phyloP scores from a whole-genome alignment of 2,888 invertebrate genomes.

The Smittia aterrima region DNA sequence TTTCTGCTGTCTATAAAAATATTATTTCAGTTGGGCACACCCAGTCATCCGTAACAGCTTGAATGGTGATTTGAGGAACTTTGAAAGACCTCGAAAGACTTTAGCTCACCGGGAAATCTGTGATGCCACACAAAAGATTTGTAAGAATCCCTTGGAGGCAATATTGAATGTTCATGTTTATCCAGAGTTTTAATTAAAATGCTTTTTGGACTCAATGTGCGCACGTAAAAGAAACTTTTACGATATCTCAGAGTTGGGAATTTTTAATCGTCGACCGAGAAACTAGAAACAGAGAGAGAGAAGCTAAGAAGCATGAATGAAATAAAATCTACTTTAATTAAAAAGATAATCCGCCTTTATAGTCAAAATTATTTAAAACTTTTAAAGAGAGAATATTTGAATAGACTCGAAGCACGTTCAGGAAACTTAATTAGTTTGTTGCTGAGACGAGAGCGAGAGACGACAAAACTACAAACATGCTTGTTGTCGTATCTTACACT shows the following conservation, averaged over 20 bases:
- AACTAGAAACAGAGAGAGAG: neutral
- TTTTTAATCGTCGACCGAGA: conserved; percentile 4
- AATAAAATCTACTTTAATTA: conserved; percentile 36
- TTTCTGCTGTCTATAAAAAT: conserved; percentile 4
- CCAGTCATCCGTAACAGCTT: neutral
- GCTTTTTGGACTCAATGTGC: neutral
- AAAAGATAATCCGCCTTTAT: conserved; percentile 41
- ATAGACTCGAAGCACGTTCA: conserved; percentile 34
- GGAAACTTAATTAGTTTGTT: conserved; percentile 36
- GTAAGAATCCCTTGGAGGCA: neutral
- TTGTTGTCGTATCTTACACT: neutral
- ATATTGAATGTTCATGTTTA: conserved; percentile 7
- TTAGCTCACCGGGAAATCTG: conserved; percentile 3
- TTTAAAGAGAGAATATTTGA: conserved; percentile 28
- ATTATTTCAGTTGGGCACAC: neutral
- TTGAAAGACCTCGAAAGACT: neutral
- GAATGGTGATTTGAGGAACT: neutral
- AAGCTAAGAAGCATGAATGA: neutral
- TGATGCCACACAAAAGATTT: conserved; percentile 9
- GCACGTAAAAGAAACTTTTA: neutral
- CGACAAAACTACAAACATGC: neutral
- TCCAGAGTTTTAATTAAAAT: conserved; percentile 24
- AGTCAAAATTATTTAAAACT: conserved; percentile 14
- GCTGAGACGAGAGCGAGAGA: neutral
- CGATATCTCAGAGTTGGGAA: neutral